phyloP scores from a whole-genome alignment of 2,113 vertebrate species.

The Thermophis baileyi region DNA sequence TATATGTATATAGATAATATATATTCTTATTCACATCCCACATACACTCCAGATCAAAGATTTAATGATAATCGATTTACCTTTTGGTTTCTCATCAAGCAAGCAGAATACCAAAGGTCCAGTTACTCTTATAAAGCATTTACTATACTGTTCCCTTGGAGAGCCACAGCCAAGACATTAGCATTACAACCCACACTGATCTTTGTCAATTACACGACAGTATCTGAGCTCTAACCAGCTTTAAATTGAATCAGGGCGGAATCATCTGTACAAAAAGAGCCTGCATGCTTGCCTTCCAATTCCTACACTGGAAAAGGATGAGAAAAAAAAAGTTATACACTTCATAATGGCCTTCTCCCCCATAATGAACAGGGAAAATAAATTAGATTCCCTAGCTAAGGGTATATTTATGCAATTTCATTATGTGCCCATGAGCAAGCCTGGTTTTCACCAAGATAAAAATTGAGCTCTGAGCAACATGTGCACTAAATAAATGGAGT shows the following conservation, averaged over 20 bases:
- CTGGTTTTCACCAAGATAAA: constrained; percentile 79
- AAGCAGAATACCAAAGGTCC: fast-evolving
- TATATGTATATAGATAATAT: background rate
- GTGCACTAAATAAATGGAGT: constrained; percentile 81
- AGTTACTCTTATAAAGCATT: fast-evolving
- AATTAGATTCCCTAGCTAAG: constrained; percentile 82
- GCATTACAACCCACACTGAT: constrained; percentile 65
- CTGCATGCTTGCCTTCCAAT: constrained; percentile 73
- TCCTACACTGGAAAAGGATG: constrained; percentile 58
- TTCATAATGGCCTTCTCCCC: constrained; percentile 81
- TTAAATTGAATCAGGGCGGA: constrained; percentile 77
- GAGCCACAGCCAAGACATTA: constrained; percentile 46
- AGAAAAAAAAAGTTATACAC: constrained; percentile 69
- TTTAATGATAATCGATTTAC: background rate
- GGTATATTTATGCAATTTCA: constrained; percentile 82
- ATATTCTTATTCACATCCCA: background rate
- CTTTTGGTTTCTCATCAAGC: background rate
- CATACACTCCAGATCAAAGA: background rate
- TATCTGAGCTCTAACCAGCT: constrained; percentile 74
- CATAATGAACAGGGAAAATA: constrained; percentile 85
- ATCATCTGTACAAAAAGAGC: constrained; percentile 75
- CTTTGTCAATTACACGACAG: constrained; percentile 71
- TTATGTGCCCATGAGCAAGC: constrained; percentile 79
- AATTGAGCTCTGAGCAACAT: constrained; percentile 81
- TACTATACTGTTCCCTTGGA: background rate